A percentile compares a stretch with the other conserved stretches of the same genome.
These are phyloP conservation scores for Procapra przewalskii DNA, from an alignment of 2,113 vertebrate species.

Conservation along the genomic window DNA sequence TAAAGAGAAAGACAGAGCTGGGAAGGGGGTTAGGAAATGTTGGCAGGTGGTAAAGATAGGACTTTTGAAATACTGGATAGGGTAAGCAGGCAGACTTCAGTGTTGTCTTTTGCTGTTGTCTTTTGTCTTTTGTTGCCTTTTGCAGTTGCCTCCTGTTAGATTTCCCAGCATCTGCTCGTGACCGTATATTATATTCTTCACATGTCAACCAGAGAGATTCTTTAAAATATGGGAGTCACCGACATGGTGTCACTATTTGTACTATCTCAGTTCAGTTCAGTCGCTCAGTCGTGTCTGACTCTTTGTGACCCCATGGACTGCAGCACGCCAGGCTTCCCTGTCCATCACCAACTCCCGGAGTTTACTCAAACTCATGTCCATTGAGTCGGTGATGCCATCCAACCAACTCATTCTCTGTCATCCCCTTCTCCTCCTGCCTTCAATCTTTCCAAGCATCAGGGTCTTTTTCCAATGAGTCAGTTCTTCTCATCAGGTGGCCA, in stretches of 20 bases:
- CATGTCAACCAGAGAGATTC: neutral
- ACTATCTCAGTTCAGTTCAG: neutral
- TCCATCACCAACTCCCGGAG: neutral
- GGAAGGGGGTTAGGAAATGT: neutral
- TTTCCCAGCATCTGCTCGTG: neutral
- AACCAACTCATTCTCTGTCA: neutral
- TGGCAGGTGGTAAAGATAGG: neutral
- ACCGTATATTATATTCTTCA: fast-evolving
- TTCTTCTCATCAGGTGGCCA: neutral
- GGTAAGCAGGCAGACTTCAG: neutral
- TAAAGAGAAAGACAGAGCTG: neutral
- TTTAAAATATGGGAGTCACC: fast-evolving
- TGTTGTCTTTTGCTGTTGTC: neutral
- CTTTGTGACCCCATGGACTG: neutral
- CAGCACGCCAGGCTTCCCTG: neutral
- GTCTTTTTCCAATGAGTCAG: neutral
- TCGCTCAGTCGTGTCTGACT: neutral
- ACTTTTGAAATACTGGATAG: neutral
- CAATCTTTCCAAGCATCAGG: neutral
- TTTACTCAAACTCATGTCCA: neutral
- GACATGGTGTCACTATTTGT: neutral
- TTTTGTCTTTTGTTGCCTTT: neutral
- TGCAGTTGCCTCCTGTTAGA: neutral
- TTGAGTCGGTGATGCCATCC: neutral
- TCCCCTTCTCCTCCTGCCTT: neutral